phyloP scores from a whole-genome alignment of 2,113 vertebrate species.

The Peucedramus taeniatus region DNA sequence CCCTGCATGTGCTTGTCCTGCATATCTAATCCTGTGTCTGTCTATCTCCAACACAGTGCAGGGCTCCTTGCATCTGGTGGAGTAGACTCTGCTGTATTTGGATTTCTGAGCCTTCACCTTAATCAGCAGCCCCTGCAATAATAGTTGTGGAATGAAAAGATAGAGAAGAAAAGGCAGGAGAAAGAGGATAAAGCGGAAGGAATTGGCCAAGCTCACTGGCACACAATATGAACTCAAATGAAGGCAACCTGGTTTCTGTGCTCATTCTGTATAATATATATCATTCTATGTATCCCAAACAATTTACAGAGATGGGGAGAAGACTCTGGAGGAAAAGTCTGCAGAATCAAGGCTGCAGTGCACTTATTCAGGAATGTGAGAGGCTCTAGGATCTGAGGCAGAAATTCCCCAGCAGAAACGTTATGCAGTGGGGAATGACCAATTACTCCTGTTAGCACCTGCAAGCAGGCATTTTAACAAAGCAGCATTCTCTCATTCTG shows the following conservation, averaged over 20 bases:
- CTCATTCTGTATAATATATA: neutral
- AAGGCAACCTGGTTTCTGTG: neutral
- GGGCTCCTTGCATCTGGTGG: neutral
- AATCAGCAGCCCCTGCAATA: neutral
- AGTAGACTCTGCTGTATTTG: neutral
- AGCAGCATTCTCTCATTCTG: neutral
- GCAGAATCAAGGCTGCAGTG: neutral
- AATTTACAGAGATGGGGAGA: neutral
- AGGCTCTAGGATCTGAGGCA: neutral
- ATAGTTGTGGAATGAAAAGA: neutral
- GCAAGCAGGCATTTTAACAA: slow-evolving; percentile 26
- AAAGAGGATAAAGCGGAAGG: neutral
- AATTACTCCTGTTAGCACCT: slow-evolving; percentile 40
- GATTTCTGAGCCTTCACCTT: neutral
- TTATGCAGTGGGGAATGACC: neutral
- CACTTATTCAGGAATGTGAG: neutral
- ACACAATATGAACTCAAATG: neutral
- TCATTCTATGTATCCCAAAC: neutral
- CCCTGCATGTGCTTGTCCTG: neutral
- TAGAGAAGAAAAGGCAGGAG: neutral
- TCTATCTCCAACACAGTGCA: neutral
- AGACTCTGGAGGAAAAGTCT: neutral
- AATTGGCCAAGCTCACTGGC: neutral
- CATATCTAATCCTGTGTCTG: neutral
- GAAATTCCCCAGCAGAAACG: neutral